Evolutionary conservation across 1,140 invertebrate species (phyloP).

Genomic region (Aphis craccivora): DNA sequence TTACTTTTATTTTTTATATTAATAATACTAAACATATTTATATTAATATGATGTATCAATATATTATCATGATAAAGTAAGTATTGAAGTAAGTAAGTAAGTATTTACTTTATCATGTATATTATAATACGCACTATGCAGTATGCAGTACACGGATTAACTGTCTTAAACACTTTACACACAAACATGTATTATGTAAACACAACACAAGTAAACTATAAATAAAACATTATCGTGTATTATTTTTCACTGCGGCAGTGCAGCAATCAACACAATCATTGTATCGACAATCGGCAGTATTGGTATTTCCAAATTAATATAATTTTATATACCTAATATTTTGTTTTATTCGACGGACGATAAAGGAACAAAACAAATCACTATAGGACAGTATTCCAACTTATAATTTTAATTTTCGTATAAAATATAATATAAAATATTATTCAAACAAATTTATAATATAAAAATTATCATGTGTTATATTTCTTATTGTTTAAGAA

Average conservation of each 20-base stretch:
- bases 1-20: no score
- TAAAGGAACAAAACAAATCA: constrained; percentile 4
- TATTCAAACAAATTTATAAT: constrained; percentile 3
- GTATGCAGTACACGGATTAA: no score
- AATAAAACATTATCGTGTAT: background rate
- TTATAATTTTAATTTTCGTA: constrained; percentile 21
- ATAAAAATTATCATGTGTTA: constrained; percentile 19
- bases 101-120: no score
- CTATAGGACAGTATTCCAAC: background rate
- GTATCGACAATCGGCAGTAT: background rate
- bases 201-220: no score
- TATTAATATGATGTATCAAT: no score
- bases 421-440: background rate
- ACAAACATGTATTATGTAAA: no score
- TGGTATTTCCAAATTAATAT: constrained; percentile 1
- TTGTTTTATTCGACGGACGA: background rate
- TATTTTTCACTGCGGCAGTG: background rate
- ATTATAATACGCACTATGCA: no score
- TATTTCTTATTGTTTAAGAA: constrained; percentile 14
- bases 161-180: no score
- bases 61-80: no score
- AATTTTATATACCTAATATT: background rate
- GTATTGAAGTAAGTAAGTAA: no score
- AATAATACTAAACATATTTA: no score
- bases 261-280: no score